Evolutionary conservation across 2,113 vertebrate genomes (phyloP).

Genomic region (Ammodramus savannarum): DNA sequence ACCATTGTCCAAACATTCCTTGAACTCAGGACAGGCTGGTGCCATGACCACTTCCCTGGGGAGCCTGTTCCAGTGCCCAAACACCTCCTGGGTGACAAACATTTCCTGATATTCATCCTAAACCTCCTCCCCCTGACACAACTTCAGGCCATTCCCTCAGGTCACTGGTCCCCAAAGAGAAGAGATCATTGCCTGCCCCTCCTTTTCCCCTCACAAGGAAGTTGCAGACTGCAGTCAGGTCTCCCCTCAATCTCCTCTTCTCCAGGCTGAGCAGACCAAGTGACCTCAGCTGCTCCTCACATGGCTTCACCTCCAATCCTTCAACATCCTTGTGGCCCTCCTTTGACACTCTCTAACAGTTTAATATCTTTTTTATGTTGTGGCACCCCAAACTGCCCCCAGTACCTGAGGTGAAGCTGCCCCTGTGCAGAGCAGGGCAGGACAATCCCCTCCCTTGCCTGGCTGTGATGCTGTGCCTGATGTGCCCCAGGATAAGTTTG

Average conservation of each 20-base stretch:
- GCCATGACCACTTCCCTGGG: no score
- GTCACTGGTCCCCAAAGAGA: not conserved
- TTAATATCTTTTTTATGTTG: not conserved
- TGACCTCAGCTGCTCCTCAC: not conserved
- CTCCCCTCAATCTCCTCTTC: not conserved
- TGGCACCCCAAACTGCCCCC: not conserved
- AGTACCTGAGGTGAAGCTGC: accelerated
- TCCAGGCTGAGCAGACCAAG: not conserved
- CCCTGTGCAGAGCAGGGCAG: accelerated
- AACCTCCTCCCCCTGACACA: not conserved
- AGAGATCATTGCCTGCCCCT: not conserved
- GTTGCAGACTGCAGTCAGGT: accelerated
- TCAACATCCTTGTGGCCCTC: not conserved
- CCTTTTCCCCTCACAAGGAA: accelerated
- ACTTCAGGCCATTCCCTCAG: not conserved
- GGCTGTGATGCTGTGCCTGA: accelerated
- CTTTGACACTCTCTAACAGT: accelerated
- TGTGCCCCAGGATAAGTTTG: accelerated
- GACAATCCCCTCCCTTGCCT: not conserved
- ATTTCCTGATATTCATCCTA: not conserved
- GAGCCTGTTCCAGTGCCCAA: not conserved
- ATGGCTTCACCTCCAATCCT: not conserved
- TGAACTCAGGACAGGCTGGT: not conserved
- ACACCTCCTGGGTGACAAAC: not conserved
- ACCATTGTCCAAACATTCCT: not conserved